Conservation (phyloP, 1,140 invertebrate species). For the Macrotrachela quadricornifera region DNA sequence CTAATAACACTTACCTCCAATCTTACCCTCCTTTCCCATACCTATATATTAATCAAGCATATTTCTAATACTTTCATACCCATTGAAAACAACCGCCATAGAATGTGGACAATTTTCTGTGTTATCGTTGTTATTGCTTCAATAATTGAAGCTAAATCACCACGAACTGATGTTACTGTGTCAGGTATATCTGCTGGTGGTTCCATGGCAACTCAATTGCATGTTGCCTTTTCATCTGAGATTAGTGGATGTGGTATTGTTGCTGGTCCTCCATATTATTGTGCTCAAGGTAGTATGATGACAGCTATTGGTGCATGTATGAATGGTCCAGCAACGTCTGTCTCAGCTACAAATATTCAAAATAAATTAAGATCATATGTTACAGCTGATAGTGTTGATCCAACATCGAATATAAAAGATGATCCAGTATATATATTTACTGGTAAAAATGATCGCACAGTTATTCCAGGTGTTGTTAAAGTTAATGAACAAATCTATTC, state of each 20-base stretch:
- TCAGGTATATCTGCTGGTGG: constrained; percentile 29
- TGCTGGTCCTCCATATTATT: constrained; percentile 25
- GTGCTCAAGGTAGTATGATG: constrained; percentile 15
- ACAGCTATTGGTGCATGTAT: constrained; percentile 18
- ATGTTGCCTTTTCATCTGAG: constrained; percentile 22
- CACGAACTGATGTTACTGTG: constrained; percentile 15
- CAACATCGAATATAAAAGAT: constrained; percentile 16
- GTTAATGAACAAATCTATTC: constrained; percentile 13
- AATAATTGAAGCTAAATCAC: too few species aligned
- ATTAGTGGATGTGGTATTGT: constrained; percentile 26
- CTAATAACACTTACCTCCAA: too few species aligned
- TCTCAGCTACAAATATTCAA: too few species aligned
- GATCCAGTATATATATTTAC: constrained; percentile 24
- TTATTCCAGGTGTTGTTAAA: constrained; percentile 18
- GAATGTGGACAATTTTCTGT: too few species aligned
- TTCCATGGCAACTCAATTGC: constrained; percentile 28
- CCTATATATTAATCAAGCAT: too few species aligned
- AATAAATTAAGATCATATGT: too few species aligned
- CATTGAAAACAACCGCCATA: too few species aligned
- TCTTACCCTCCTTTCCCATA: too few species aligned
- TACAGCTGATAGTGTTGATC: constrained; percentile 13
- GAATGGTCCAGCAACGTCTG: constrained; percentile 12
- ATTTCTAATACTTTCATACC: too few species aligned
- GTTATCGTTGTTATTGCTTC: too few species aligned
- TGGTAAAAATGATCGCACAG: constrained; percentile 20